Conservation (phyloP, 2,888 invertebrate genomes). For the Andrena fulva region DNA sequence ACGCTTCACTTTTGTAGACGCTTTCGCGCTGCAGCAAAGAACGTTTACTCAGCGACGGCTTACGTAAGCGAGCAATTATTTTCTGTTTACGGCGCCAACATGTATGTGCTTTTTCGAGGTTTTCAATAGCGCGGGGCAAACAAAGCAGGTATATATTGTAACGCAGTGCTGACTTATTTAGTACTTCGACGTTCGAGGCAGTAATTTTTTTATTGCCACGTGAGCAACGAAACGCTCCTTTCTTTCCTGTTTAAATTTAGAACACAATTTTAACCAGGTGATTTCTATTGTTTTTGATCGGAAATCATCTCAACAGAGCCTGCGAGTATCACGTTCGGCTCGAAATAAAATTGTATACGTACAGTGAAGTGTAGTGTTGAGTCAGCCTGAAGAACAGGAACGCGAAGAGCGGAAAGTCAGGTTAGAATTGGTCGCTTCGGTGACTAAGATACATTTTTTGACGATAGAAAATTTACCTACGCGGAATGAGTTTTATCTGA, state of each 20-base stretch:
- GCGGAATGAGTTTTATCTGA: too few species aligned
- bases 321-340: neutral
- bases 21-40: neutral
- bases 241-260: neutral
- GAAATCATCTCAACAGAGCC: slow-evolving; percentile 1
- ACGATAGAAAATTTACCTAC: too few species aligned
- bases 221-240: neutral
- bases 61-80: slow-evolving; percentile 47
- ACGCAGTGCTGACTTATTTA: neutral
- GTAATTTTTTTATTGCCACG: neutral
- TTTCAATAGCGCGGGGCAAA: slow-evolving; percentile 3
- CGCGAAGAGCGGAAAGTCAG: neutral
- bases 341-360: slow-evolving; percentile 13
- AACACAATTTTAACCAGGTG: too few species aligned
- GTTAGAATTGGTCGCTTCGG: too few species aligned
- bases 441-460: too few species aligned
- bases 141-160: neutral
- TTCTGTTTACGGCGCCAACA: slow-evolving; percentile 3
- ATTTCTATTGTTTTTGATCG: neutral
- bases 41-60: slow-evolving; percentile 9
- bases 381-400: slow-evolving; percentile 1
- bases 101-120: neutral
- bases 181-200: neutral
- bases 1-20: neutral
- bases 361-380: neutral